Evolutionary conservation across 1,140 invertebrate genomes (phyloP), one percentile per base, ranked within the genome.

Genomic region (Phortica variegata): DNA sequence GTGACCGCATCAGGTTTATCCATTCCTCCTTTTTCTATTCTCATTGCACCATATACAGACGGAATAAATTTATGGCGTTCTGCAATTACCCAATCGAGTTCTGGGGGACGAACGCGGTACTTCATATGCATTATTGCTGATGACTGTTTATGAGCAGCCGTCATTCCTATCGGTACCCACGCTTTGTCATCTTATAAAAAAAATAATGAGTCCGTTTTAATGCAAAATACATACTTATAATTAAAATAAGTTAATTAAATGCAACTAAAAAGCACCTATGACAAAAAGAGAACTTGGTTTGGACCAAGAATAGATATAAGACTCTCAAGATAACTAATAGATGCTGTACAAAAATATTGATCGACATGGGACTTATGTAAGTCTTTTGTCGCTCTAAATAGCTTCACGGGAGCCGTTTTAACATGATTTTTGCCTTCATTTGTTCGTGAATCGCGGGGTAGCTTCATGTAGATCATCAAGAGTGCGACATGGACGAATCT

Each of bases 81-180:
- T 29, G 65, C 77, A 52, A 78, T 57, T 9, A 77, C 69, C 53
- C 61, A 80, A 54, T 80, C 77, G 62, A 78, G 77, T 58, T 79
- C 75, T 23, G 78, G 75, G 17, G 78, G n/a, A n/a, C n/a, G n/a
- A n/a, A n/a, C n/a, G 57, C 26, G 19, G 44, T 4, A 79, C 55
- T 44, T 54, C 37, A 51, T 78, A 79, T 39, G 39, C 37, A 19
- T 48, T 10, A 48, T 29, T 31, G 40, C 23, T 31, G 47, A 23
- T 20, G 16, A 33, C 39, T 47, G 37, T 8, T 29, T 29, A 37
- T 46, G 33, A 34, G 44, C 44, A 23, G 44, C 34, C 13, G 34
- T 37, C 13, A 13, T 37, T 37, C 44, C 44, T 8, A 46, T 40
- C 29, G 36, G 36, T 36, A 47, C 36, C 37, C 17, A 23, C 3